phyloP scores from a whole-genome alignment of 2,113 vertebrate genomes.

The Lutjanus erythropterus region DNA sequence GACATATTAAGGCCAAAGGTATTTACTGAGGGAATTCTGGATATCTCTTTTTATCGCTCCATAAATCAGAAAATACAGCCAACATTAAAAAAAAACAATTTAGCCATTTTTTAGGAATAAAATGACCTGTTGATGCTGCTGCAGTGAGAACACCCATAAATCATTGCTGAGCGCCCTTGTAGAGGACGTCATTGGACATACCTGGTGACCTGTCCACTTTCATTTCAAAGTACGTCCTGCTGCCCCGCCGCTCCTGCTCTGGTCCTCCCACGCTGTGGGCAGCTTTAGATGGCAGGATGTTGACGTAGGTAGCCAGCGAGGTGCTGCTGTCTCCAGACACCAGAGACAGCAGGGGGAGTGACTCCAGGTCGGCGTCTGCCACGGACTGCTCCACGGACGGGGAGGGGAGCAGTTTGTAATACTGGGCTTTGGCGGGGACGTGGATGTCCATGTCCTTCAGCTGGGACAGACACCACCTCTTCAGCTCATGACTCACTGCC shows the following conservation, averaged over 20 bases:
- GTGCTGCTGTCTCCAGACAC: constrained; percentile 76
- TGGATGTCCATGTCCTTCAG: constrained; percentile 88
- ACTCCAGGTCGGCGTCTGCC: constrained; percentile 80
- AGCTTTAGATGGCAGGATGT: constrained; percentile 65
- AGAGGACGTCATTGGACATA: constrained; percentile 17
- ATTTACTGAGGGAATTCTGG: too few relatives aligned
- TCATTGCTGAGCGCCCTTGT: neutral
- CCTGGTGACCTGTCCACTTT: constrained; percentile 75
- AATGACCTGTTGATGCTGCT: neutral
- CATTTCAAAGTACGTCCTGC: constrained; percentile 73
- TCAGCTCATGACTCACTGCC: constrained; percentile 87
- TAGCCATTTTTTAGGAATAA: too few relatives aligned
- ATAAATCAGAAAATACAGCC: too few relatives aligned
- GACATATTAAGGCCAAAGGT: too few relatives aligned
- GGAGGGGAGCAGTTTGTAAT: constrained; percentile 86
- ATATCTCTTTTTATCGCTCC: too few relatives aligned
- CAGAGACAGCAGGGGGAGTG: constrained; percentile 66
- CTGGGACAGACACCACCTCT: constrained; percentile 91
- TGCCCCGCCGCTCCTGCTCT: constrained; percentile 31
- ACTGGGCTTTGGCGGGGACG: constrained; percentile 83
- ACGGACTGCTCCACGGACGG: constrained; percentile 86
- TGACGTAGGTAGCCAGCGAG: constrained; percentile 81
- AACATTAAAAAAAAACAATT: too few relatives aligned
- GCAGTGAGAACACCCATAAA: neutral
- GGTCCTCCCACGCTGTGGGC: constrained; percentile 52